Evolutionary conservation across 2,888 invertebrate species (phyloP).

Genomic region (Agriopis leucophaearia): DNA sequence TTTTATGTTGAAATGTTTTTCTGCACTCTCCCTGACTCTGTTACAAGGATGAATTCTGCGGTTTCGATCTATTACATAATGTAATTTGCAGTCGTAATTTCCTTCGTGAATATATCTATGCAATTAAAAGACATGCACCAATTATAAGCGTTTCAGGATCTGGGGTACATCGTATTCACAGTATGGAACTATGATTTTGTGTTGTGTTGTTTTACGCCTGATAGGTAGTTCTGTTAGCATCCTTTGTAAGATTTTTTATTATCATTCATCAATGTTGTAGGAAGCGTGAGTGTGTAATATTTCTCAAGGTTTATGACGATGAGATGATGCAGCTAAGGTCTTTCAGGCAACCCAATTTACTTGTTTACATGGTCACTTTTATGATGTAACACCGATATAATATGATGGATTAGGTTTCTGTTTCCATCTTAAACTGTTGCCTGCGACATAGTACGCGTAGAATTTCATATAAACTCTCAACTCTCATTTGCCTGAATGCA

Average conservation of each 20-base stretch:
- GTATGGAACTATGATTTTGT: background rate
- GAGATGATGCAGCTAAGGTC: slow-evolving; percentile 17
- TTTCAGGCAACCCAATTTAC: slow-evolving; percentile 23
- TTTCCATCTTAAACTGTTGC: background rate
- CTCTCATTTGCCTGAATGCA: too few relatives aligned
- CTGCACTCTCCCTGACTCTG: too few relatives aligned
- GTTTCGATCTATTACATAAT: too few relatives aligned
- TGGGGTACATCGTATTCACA: too few relatives aligned
- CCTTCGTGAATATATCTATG: background rate
- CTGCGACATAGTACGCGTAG: too few relatives aligned
- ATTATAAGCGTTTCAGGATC: background rate
- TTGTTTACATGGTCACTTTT: slow-evolving; percentile 24
- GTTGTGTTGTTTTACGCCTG: background rate
- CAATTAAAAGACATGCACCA: background rate
- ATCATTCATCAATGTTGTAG: slow-evolving; percentile 18
- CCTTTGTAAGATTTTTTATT: slow-evolving; percentile 3
- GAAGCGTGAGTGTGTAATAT: slow-evolving; percentile 28
- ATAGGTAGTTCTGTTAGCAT: slow-evolving; percentile 7
- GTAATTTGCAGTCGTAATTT: too few relatives aligned
- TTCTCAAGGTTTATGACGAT: slow-evolving; percentile 27
- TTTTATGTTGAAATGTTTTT: too few relatives aligned
- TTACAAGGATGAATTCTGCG: too few relatives aligned
- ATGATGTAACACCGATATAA: slow-evolving; percentile 18
- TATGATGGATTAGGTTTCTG: slow-evolving; percentile 16
- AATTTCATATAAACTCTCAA: too few relatives aligned